These are phyloP conservation scores for Psephotus haematonotus DNA, from an alignment of 2,113 vertebrate species.

Conservation along the genomic window DNA sequence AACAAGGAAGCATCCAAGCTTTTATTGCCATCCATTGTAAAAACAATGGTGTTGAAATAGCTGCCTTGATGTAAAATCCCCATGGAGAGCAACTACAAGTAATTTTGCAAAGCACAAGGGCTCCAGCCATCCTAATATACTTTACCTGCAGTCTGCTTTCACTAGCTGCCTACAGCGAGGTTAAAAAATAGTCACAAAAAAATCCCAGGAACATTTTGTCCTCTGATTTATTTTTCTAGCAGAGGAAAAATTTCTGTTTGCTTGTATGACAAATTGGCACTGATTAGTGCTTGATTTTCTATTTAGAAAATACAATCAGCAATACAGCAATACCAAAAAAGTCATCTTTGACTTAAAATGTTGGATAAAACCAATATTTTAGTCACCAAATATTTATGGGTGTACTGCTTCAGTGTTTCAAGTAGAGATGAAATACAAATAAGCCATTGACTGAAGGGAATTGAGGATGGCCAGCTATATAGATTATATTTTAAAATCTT, in stretches of 20 bases:
- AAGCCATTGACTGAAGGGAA: neutral
- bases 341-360: neutral
- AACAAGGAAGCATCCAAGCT: neutral
- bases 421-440: neutral
- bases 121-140: neutral
- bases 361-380: neutral
- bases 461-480: neutral
- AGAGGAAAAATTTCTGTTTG: neutral
- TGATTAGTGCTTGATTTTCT: neutral
- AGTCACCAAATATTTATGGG: neutral
- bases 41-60: constrained; percentile 22
- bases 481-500: neutral
- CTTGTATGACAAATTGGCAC: neutral
- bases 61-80: constrained; percentile 1
- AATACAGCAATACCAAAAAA: neutral
- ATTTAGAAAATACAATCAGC: neutral
- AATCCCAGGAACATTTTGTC: neutral
- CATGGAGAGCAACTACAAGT: neutral
- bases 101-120: neutral
- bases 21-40: neutral
- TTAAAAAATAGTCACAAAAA: neutral
- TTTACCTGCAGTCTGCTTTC: neutral
- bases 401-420: neutral
- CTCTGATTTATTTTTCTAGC: neutral
- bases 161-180: neutral